Evolutionary conservation across 1,140 invertebrate species (phyloP), one percentile per base, ranked within the genome.

Genomic region (Calephelis nemesis): DNA sequence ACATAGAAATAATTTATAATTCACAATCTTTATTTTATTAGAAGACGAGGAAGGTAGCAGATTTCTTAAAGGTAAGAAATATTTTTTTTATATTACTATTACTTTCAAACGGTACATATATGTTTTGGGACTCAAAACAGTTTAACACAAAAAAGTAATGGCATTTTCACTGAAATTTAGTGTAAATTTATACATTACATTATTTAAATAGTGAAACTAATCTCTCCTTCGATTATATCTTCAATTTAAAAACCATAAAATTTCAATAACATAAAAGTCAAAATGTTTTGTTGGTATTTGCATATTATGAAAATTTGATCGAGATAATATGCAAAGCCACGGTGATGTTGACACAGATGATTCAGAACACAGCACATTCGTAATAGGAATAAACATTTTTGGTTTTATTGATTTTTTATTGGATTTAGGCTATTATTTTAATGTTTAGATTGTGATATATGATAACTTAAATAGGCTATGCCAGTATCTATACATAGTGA

Each of bases 221-320:
- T 58, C 19, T 58, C 10, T 11, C 39, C 30, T 30, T 19, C 52
- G 52, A 58, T 54, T 30, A 54, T 54, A 54, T 54, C 52, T 19
- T 19, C 52, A 54, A 54, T 54, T 54, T 54, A 54, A 54, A 54
- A 54, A 10, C 52, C 19, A 54, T 54, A 54, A 54, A 54, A 54
- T 54, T 30, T 54, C 52, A 19, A 15, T 11, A 30, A 8, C 9
- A 54, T 54, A 54, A 54, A 54, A 13, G 52, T 54, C 52, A 54
- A 54, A 54, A 54, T 54, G 52, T 54, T 15, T 54, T 54, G 52
- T 54, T 54, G 52, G 2, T 54, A 19, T 54, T 15, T 54, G 30
- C 19, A 54, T 54, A 19, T 30, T 54, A 54, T 54, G 15, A 54
- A 54, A 54, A 54, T 54, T 13, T 19, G 15, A 54, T 54, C 50